Percentiles rank a stretch among this genome's conserved stretches.
Conservation (phyloP, 2,888 invertebrate genomes). For the Watsonalla binaria region DNA sequence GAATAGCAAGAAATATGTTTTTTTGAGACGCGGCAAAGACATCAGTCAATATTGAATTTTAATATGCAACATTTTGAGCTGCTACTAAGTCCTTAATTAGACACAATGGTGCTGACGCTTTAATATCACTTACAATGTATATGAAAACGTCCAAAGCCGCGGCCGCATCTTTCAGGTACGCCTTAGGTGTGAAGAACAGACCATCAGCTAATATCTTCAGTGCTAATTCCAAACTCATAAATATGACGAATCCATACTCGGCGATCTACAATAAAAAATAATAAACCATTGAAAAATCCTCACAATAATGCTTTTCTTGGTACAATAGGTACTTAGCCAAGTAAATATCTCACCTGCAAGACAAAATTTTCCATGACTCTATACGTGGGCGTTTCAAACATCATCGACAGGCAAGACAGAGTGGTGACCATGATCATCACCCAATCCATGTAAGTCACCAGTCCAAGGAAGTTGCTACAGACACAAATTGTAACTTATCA, state of each 20-base stretch:
- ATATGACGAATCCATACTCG: conserved; percentile 98
- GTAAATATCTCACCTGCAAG: conserved; percentile 78
- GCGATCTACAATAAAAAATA: conserved; percentile 79
- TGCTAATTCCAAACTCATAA: conserved; percentile 97
- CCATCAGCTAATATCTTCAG: conserved; percentile 98
- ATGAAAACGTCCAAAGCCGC: conserved; percentile 98
- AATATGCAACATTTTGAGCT: too few species aligned
- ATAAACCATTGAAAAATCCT: not conserved
- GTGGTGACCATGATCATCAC: conserved; percentile 99
- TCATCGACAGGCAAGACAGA: conserved; percentile 98
- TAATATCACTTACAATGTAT: conserved; percentile 85
- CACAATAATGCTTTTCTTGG: not conserved
- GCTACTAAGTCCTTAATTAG: too few species aligned
- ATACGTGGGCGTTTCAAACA: conserved; percentile 97
- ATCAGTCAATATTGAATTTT: too few species aligned
- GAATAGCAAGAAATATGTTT: too few species aligned
- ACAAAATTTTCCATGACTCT: conserved; percentile 97
- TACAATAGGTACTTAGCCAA: too few species aligned
- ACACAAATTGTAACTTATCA: not conserved
- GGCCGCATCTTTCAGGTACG: conserved; percentile 98
- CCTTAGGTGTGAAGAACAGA: conserved; percentile 98
- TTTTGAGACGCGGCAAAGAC: too few species aligned
- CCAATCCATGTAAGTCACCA: conserved; percentile 99
- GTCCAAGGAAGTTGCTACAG: conserved; percentile 94
- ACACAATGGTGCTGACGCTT: too few species aligned